Conservation (phyloP, 2,888 invertebrate species). For the Branchipolynoe longqiensis region DNA sequence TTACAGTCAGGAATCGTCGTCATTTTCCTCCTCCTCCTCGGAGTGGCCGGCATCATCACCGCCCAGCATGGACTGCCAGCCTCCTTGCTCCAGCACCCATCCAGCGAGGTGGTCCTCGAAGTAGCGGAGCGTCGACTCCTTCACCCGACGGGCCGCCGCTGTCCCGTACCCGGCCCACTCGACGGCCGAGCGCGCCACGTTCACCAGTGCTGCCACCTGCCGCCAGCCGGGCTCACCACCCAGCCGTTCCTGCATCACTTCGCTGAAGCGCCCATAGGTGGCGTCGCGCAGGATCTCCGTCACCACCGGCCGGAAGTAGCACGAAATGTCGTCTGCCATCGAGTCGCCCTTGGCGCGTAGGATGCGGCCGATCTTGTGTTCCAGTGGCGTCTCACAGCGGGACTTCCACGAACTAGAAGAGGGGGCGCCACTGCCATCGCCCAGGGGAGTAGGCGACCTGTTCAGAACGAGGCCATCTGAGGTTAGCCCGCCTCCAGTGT, state of each 20-base stretch:
- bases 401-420: neutral
- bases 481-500: neutral
- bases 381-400: neutral
- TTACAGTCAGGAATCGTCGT: neutral
- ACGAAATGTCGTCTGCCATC: neutral
- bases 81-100: slow-evolving; percentile 80
- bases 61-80: slow-evolving; percentile 72
- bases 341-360: slow-evolving; percentile 31
- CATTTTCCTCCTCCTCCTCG: neutral
- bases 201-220: slow-evolving; percentile 77
- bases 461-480: neutral
- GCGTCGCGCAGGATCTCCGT: slow-evolving; percentile 72
- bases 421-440: neutral
- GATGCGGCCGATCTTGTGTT: slow-evolving; percentile 7
- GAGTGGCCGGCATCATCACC: neutral
- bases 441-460: neutral
- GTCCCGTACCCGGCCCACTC: slow-evolving; percentile 75
- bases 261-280: slow-evolving; percentile 76
- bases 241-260: slow-evolving; percentile 73
- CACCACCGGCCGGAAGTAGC: neutral
- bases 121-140: slow-evolving; percentile 78
- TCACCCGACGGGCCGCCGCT: slow-evolving; percentile 74
- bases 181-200: slow-evolving; percentile 76
- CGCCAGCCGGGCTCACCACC: slow-evolving; percentile 75
- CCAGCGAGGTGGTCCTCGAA: slow-evolving; percentile 78